These are phyloP conservation scores for Taenioides sp. DNA, from an alignment of 2,797 vertebrate genomes.

Conservation along the genomic window DNA sequence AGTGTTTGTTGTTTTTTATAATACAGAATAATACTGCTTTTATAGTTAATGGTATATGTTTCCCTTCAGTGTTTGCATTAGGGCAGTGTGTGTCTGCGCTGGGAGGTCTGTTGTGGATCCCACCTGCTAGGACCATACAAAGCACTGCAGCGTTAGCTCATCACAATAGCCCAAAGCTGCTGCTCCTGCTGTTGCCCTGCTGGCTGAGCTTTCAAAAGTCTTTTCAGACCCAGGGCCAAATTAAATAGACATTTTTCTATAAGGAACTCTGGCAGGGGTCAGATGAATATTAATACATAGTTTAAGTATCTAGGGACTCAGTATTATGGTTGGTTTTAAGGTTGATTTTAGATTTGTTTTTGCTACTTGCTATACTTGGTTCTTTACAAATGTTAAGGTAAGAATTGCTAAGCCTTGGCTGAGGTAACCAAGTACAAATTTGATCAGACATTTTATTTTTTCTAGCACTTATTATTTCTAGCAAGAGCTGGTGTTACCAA, in stretches of 20 bases:
- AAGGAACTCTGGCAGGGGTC: constrained; percentile 47
- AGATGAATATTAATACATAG: constrained; percentile 62
- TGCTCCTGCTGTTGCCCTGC: constrained; percentile 48
- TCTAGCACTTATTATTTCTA: background rate
- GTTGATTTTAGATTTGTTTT: background rate
- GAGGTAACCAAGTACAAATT: background rate
- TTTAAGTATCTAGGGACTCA: background rate
- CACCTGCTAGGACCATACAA: constrained; percentile 66
- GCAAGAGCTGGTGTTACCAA: background rate
- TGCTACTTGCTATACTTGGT: background rate
- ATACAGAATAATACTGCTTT: background rate
- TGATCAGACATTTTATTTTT: background rate
- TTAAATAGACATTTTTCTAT: constrained; percentile 46
- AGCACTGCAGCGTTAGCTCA: constrained; percentile 43
- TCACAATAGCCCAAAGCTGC: constrained; percentile 57
- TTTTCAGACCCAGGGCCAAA: constrained; percentile 16
- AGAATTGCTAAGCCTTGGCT: background rate
- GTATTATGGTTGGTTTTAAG: background rate
- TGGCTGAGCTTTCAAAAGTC: constrained; percentile 39
- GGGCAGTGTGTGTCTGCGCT: constrained; percentile 8
- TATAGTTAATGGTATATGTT: background rate
- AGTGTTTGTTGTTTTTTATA: background rate
- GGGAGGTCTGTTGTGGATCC: constrained; percentile 32
- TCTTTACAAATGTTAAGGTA: background rate
- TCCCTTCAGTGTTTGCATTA: constrained; percentile 10